Evolutionary conservation across 2,797 vertebrate genomes (phyloP).

Genomic region (Esox masquinongy): DNA sequence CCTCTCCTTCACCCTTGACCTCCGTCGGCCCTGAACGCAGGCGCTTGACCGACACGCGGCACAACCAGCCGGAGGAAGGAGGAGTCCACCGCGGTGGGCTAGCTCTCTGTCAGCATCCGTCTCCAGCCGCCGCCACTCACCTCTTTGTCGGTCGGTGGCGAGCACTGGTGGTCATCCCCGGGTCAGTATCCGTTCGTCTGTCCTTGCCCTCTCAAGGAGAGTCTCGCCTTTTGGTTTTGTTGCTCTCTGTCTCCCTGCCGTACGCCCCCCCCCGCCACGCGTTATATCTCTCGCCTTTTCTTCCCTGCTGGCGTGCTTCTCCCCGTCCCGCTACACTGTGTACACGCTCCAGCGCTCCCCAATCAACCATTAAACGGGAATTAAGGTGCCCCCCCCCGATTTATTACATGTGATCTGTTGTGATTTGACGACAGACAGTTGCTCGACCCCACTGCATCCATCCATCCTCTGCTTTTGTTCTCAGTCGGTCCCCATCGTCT

Average conservation of each 20-base stretch:
- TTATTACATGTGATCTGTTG: constrained; percentile 67
- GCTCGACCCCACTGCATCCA: constrained; percentile 5
- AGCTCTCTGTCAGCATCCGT: neutral
- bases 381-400: constrained; percentile 64
- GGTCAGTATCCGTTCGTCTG: neutral
- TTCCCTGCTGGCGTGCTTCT: neutral
- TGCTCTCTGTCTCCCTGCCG: neutral
- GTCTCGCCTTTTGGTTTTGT: neutral
- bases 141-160: neutral
- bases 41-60: no score
- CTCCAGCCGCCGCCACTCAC: neutral
- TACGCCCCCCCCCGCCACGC: neutral
- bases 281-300: no score
- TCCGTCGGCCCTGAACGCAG: no score
- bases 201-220: constrained; percentile 15
- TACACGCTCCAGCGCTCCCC: constrained; percentile 36
- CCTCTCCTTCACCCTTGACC: no score
- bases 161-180: neutral
- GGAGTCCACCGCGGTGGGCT: no score
- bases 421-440: constrained; percentile 42
- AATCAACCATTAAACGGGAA: constrained; percentile 61
- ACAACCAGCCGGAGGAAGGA: no score
- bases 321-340: neutral
- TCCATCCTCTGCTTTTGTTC: constrained; percentile 1
- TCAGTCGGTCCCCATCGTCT: constrained; percentile 15